Conservation (phyloP, 2,797 vertebrate species). For the Ambastaia sidthimunki region DNA sequence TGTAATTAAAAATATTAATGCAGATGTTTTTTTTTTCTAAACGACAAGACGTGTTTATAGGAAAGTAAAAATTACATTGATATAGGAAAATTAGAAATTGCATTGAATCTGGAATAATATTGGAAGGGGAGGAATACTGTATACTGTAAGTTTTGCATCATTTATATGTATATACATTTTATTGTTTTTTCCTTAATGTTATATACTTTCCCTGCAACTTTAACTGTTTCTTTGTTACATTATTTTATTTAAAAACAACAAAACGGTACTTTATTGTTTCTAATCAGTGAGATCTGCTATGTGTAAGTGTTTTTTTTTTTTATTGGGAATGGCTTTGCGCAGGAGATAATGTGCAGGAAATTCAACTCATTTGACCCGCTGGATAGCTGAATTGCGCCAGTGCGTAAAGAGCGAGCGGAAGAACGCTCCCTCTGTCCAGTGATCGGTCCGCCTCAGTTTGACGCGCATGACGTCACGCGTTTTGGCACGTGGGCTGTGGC, state of each 20-base stretch:
- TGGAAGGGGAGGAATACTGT: no score
- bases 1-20: not conserved
- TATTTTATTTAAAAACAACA: not conserved
- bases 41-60: not conserved
- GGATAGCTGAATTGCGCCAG: conserved; percentile 19
- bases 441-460: conserved; percentile 70
- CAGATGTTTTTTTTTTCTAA: not conserved
- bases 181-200: no score
- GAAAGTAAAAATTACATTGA: not conserved
- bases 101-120: no score
- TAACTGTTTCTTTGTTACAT: no score
- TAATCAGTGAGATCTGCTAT: conserved; percentile 22
- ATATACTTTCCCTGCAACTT: no score
- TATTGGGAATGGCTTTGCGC: conserved; percentile 8
- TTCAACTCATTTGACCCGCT: conserved; percentile 33
- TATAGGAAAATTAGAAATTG: no score
- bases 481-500: conserved; percentile 77
- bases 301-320: conserved; percentile 18
- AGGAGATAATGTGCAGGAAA: conserved; percentile 31
- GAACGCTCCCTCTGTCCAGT: conserved; percentile 47
- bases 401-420: not conserved
- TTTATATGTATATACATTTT: no score
- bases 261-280: not conserved
- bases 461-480: conserved; percentile 79
- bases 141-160: no score